These are phyloP conservation scores for Atherinosoma microstoma DNA, from an alignment of 2,797 vertebrate species.

Conservation along the genomic window DNA sequence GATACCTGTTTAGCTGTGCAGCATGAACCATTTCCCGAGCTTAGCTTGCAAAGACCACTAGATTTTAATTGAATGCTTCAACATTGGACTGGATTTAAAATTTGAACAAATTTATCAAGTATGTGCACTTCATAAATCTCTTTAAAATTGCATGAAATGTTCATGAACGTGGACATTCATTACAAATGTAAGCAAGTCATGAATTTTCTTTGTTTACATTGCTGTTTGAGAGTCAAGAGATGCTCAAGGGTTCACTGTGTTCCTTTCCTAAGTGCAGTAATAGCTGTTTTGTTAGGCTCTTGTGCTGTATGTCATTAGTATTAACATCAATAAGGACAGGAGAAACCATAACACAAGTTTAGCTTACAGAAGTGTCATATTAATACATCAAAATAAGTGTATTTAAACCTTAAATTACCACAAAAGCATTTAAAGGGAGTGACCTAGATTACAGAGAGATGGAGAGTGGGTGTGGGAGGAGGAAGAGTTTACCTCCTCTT, in stretches of 20 bases:
- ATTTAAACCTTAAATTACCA: slow-evolving; percentile 34
- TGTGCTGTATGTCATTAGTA: background rate
- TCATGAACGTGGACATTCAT: background rate
- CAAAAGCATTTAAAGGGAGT: slow-evolving; percentile 5
- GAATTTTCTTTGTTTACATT: background rate
- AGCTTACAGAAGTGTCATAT: slow-evolving; percentile 8
- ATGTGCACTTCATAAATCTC: slow-evolving; percentile 1
- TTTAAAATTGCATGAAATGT: slow-evolving; percentile 11
- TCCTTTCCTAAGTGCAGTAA: slow-evolving; percentile 9
- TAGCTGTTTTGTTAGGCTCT: slow-evolving; percentile 28
- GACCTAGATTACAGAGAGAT: slow-evolving; percentile 6
- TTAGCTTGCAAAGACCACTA: background rate
- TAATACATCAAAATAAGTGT: slow-evolving; percentile 31
- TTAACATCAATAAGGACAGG: slow-evolving; percentile 34
- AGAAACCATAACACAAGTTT: slow-evolving; percentile 23
- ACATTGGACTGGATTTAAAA: background rate
- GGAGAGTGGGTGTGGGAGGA: slow-evolving; percentile 1
- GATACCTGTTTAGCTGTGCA: too few relatives aligned
- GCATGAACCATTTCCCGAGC: too few relatives aligned
- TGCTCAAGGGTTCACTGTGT: slow-evolving; percentile 1
- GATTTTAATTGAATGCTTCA: background rate
- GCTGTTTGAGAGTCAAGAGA: background rate
- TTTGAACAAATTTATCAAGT: slow-evolving; percentile 12
- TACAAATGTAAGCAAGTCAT: background rate
- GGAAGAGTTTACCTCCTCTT: slow-evolving; percentile 33